These are phyloP conservation scores for Coelopa pilipes DNA, from an alignment of 2,888 invertebrate genomes.

Conservation along the genomic window DNA sequence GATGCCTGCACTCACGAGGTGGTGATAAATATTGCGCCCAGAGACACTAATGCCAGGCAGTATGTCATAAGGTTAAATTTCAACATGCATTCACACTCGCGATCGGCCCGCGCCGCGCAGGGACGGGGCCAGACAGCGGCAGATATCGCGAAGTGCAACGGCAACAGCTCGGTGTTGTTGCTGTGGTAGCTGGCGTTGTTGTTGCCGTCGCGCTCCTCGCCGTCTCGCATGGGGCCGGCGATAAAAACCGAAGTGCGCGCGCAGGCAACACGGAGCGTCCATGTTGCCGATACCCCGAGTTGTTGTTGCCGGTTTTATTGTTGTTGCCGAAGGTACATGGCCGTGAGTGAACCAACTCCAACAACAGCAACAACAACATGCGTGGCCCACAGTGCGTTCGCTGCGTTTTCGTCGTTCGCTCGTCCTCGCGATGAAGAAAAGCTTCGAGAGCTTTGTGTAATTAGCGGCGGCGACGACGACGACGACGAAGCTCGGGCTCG, in stretches of 20 bases:
- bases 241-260: constrained; percentile 28
- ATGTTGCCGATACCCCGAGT: too few species aligned
- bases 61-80: constrained; percentile 59
- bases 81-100: constrained; percentile 54
- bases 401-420: too few species aligned
- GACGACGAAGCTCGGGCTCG: too few species aligned
- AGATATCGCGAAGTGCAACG: neutral
- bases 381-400: neutral
- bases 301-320: too few species aligned
- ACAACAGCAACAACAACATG: neutral
- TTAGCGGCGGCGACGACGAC: too few species aligned
- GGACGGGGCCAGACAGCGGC: neutral
- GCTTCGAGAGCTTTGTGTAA: too few species aligned
- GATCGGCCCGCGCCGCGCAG: constrained; percentile 9
- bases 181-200: neutral
- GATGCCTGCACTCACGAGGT: constrained; percentile 44
- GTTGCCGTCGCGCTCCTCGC: neutral
- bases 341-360: too few species aligned
- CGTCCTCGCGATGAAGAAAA: too few species aligned
- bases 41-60: constrained; percentile 55
- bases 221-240: neutral
- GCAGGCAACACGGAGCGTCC: constrained; percentile 2
- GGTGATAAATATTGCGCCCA: constrained; percentile 56
- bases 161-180: constrained; percentile 3
- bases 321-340: too few species aligned